These are phyloP conservation scores for Eulemur albifrons DNA, from an alignment of 2,797 vertebrate genomes.

Conservation along the genomic window DNA sequence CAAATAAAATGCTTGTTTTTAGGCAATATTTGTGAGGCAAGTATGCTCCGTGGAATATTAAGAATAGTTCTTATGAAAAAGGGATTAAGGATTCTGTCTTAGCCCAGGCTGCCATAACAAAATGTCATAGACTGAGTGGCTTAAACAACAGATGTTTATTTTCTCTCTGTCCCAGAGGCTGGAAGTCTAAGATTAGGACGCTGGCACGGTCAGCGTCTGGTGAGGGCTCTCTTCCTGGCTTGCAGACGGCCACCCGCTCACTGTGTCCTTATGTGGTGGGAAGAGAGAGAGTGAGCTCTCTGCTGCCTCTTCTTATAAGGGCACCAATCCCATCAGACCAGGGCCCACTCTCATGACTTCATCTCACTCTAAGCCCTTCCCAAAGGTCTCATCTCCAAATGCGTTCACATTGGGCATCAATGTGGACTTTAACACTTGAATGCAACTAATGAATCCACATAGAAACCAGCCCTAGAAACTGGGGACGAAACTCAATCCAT, in stretches of 20 bases:
- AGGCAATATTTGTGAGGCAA: background rate
- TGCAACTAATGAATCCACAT: background rate
- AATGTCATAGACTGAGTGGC: background rate
- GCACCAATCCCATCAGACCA: background rate
- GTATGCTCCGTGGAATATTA: background rate
- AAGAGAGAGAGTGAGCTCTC: background rate
- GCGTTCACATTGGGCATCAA: too few species aligned
- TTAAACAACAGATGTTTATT: too few species aligned
- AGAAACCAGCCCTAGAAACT: background rate
- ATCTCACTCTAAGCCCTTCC: background rate
- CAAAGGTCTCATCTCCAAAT: background rate
- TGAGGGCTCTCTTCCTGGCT: background rate
- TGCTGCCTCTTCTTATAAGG: background rate
- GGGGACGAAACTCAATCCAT: too few species aligned
- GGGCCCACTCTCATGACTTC: background rate
- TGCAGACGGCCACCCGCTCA: background rate
- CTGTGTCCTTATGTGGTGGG: background rate
- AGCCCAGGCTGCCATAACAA: background rate
- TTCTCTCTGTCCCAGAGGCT: background rate
- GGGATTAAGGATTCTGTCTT: background rate
- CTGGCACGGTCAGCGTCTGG: fast-evolving
- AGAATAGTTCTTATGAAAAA: background rate
- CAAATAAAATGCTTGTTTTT: background rate
- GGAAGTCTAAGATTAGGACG: background rate
- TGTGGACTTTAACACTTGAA: background rate